phyloP scores from a whole-genome alignment of 2,888 invertebrate genomes.

The Flexamia atlantica region DNA sequence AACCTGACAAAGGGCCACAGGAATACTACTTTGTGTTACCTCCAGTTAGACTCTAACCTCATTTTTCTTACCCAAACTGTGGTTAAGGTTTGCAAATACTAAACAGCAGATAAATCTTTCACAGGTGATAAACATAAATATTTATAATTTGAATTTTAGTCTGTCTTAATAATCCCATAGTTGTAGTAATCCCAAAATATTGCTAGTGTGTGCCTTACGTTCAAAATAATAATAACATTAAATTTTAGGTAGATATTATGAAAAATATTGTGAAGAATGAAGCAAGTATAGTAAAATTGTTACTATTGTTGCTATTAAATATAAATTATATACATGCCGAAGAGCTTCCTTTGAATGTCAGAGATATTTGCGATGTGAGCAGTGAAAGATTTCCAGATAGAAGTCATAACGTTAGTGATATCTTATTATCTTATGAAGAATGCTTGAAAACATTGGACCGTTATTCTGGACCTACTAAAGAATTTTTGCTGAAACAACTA shows the following conservation, averaged over 20 bases:
- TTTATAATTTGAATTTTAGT: not conserved
- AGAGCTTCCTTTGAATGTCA: conserved; percentile 7
- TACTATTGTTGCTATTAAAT: not conserved
- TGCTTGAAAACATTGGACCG: not conserved
- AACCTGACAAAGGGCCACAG: no score
- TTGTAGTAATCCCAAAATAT: not conserved
- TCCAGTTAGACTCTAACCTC: no score
- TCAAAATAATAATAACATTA: not conserved
- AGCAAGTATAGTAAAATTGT: not conserved
- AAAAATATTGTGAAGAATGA: not conserved
- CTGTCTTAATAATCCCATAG: not conserved
- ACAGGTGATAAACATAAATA: not conserved
- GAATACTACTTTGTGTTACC: no score
- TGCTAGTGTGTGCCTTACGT: not conserved
- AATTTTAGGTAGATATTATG: not conserved
- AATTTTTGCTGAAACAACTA: conserved; percentile 1
- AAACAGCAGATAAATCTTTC: no score
- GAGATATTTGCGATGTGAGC: conserved; percentile 5
- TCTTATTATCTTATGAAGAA: conserved; percentile 8
- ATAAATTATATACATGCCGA: not conserved
- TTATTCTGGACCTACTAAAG: conserved; percentile 23
- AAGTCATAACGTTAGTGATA: conserved; percentile 13
- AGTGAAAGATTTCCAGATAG: conserved; percentile 10
- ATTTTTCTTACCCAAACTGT: no score
- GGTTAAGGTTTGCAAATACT: no score